Conservation (phyloP, 2,113 vertebrate species). For the Tamias sibiricus region DNA sequence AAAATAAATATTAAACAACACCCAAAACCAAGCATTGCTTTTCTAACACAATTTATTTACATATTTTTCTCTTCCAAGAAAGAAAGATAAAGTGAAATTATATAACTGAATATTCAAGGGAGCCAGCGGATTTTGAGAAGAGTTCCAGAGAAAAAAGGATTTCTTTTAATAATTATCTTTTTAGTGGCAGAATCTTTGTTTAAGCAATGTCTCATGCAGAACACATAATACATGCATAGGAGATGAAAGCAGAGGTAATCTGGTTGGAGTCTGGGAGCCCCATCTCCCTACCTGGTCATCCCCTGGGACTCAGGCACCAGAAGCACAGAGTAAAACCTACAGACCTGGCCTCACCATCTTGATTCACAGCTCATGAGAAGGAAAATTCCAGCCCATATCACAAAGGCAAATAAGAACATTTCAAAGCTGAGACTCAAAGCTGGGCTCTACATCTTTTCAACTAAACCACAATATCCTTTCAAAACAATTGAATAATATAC, state of each 20-base stretch:
- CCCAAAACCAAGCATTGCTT: not conserved
- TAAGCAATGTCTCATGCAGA: not conserved
- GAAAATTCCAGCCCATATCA: not conserved
- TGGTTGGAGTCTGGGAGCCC: not conserved
- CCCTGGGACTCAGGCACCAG: no score
- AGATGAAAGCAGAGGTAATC: not conserved
- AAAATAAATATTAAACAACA: conserved; percentile 38
- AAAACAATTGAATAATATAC: not conserved
- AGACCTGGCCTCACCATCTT: not conserved
- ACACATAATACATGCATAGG: not conserved
- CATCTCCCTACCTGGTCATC: not conserved
- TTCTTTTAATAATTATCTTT: not conserved
- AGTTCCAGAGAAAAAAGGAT: not conserved
- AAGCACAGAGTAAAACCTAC: not conserved
- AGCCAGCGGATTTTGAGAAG: not conserved
- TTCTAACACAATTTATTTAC: not conserved
- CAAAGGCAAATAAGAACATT: not conserved
- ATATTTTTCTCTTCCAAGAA: not conserved
- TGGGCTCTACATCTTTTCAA: not conserved
- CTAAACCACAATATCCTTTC: not conserved
- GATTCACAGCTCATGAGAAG: not conserved
- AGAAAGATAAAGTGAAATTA: conserved; percentile 19
- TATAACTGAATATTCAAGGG: not conserved
- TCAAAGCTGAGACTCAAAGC: not conserved
- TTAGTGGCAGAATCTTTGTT: not conserved